Conservation (phyloP, 2,888 invertebrate species). For the Elmis aenea region DNA sequence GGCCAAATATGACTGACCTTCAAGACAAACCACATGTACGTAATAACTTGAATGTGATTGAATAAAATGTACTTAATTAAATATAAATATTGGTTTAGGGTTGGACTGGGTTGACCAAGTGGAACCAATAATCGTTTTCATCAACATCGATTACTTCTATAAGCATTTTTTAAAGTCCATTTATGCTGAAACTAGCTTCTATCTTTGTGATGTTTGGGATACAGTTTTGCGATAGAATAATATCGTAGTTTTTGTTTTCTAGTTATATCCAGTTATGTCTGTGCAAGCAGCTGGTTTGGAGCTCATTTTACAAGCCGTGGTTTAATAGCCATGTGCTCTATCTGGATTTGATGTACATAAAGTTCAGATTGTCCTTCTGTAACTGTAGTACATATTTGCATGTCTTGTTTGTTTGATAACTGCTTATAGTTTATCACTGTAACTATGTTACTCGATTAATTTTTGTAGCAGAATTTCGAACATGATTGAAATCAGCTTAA, state of each 20-base stretch:
- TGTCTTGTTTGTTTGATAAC: constrained; percentile 42
- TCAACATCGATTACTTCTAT: constrained; percentile 32
- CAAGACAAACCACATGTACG: constrained; percentile 45
- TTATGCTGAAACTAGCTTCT: constrained; percentile 42
- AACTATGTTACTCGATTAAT: constrained; percentile 31
- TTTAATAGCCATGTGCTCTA: constrained; percentile 17
- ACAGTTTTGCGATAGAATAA: constrained; percentile 41
- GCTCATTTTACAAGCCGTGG: constrained; percentile 8
- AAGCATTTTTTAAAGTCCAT: constrained; percentile 40
- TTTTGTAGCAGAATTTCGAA: constrained; percentile 32
- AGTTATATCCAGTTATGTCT: constrained; percentile 18
- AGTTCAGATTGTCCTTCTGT: constrained; percentile 27
- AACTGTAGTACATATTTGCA: constrained; percentile 42
- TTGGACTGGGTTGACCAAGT: constrained; percentile 49
- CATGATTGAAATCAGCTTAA: constrained; percentile 32
- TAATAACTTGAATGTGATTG: constrained; percentile 7
- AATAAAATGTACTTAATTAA: constrained; percentile 2
- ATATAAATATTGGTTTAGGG: constrained; percentile 41
- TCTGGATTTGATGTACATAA: constrained; percentile 42
- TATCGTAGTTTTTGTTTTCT: constrained; percentile 27
- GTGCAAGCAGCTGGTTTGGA: constrained; percentile 7
- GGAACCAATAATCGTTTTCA: constrained; percentile 43
- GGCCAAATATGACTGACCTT: constrained; percentile 38
- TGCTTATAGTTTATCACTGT: constrained; percentile 43
- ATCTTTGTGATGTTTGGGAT: constrained; percentile 44